Conservation (phyloP, 2,888 invertebrate species). For the Cartodere bifasciata region DNA sequence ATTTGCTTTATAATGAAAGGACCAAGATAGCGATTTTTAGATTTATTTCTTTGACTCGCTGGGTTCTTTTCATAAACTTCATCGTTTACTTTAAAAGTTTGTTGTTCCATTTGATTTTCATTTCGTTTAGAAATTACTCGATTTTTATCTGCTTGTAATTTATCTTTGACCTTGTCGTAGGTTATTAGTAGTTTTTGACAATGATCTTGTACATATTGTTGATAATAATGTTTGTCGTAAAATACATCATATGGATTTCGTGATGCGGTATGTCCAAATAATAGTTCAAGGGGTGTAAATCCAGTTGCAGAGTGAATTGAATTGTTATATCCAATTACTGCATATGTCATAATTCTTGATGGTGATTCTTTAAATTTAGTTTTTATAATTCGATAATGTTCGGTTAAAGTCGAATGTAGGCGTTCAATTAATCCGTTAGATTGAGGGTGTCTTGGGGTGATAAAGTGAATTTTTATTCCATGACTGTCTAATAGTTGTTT, state of each 20-base stretch:
- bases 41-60: no score
- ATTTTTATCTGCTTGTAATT: no score
- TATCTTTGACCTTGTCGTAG: no score
- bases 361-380: constrained; percentile 1
- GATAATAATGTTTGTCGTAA: constrained; percentile 5
- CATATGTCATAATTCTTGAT: constrained; percentile 1
- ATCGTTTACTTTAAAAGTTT: no score
- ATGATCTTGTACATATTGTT: no score
- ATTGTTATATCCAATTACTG: constrained; percentile 1
- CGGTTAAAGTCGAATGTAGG: neutral
- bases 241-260: constrained; percentile 1
- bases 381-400: constrained; percentile 2
- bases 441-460: constrained; percentile 2
- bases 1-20: no score
- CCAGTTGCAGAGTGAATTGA: constrained; percentile 2
- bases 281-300: constrained; percentile 3
- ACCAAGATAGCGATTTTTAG: no score
- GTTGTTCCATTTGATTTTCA: no score
- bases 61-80: no score
- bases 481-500: constrained; percentile 3
- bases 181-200: no score
- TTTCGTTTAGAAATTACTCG: no score
- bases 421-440: constrained; percentile 4
- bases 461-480: constrained; percentile 4
- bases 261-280: constrained; percentile 1